Conservation (phyloP, 2,113 vertebrate species). For the Thryonomys swinderianus region DNA sequence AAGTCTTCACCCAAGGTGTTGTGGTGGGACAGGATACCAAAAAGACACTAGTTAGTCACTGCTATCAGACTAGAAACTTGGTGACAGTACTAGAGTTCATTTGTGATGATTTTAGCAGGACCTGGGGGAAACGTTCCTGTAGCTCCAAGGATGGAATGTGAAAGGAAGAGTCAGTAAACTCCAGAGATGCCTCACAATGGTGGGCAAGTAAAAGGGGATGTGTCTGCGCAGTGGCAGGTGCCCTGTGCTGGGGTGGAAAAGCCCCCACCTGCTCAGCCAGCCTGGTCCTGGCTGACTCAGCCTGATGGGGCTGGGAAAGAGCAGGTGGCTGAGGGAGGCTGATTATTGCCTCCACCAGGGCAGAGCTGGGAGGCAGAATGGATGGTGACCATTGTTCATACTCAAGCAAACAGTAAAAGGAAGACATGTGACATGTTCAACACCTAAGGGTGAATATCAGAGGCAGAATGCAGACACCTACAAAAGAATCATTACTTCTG, state of each 20-base stretch:
- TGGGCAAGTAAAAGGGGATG: accelerated
- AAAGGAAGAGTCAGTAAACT: neutral
- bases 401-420: neutral
- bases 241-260: neutral
- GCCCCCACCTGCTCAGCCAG: neutral
- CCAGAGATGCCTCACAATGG: neutral
- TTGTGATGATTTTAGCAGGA: neutral
- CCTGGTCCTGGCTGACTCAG: neutral
- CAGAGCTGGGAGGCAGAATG: neutral
- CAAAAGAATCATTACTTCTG: neutral
- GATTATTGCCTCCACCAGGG: neutral
- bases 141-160: neutral
- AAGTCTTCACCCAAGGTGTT: neutral
- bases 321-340: too few species aligned
- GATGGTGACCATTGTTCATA: too few species aligned
- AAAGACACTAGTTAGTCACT: neutral
- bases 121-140: neutral
- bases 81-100: neutral
- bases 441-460: neutral
- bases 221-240: neutral
- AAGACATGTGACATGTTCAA: neutral
- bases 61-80: neutral
- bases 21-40: neutral
- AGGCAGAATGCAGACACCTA: neutral
- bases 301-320: too few species aligned